Percentiles rank a stretch among this genome's conserved stretches.
phyloP scores from a whole-genome alignment of 2,888 invertebrate genomes.

The Macaria notata region DNA sequence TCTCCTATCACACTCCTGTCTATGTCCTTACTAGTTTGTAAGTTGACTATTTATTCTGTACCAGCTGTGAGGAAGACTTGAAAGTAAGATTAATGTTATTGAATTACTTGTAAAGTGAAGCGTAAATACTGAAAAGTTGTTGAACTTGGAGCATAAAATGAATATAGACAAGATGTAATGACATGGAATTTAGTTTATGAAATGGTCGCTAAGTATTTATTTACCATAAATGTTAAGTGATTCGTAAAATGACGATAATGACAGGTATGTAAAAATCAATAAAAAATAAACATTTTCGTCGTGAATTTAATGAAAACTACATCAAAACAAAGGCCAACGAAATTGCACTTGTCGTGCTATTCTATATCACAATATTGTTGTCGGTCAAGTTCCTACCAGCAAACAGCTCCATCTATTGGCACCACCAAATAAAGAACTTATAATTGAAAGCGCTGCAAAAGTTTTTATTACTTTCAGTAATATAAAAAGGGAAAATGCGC shows the following conservation, averaged over 20 bases:
- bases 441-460: slow-evolving; percentile 65
- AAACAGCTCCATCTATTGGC: slow-evolving; percentile 51
- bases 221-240: no score
- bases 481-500: slow-evolving; percentile 57
- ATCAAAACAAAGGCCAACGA: background rate
- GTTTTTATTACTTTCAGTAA: slow-evolving; percentile 65
- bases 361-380: background rate
- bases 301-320: no score
- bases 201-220: no score
- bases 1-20: slow-evolving; percentile 1
- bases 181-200: no score
- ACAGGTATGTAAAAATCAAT: no score
- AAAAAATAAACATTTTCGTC: no score
- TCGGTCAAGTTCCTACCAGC: slow-evolving; percentile 12
- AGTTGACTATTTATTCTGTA: slow-evolving; percentile 16
- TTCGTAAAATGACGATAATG: no score
- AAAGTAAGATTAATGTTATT: slow-evolving; percentile 6
- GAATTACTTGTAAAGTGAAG: background rate
- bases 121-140: background rate
- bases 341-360: background rate
- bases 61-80: slow-evolving; percentile 2
- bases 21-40: slow-evolving; percentile 22
- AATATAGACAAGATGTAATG: no score
- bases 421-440: slow-evolving; percentile 48
- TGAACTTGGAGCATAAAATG: background rate